Base-by-base conservation (phyloP, 2,888 invertebrate genomes). In the Pomacea canaliculata region DNA sequence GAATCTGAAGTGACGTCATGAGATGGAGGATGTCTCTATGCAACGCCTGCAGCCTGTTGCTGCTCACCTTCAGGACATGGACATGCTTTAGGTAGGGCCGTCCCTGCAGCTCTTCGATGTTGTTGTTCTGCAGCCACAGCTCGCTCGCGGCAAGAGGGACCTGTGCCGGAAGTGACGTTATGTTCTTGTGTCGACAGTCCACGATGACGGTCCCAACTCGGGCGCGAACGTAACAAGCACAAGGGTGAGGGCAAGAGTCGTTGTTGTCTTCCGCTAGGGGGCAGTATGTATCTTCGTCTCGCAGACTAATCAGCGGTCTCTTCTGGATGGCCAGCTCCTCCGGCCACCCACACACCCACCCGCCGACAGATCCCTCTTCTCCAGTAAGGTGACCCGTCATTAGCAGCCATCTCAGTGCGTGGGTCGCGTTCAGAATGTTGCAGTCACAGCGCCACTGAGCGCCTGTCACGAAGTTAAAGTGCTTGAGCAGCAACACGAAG, bases 71-170 rank as follows among this genome's bases (percentile, higher is more conserved):
- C 16, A 70, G 70, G 23, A 46, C 18, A 4, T 23, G 70, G 7
- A 59, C 7, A 10, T 59, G n/a, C 56, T 10, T 2, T 3, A 70
- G 56, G 27, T 69, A 68, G 16, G 12, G 48, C 18, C 62, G 63
- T 12, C 60, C 56, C 7, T 73, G 62, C 62, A 77, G 56, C 13
- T 67, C 9, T n/a, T 37, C n/a, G 51, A 77, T 77, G 37, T 2
- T 63, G 62, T 73, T 73, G 65, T 70, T 63, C 69, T 73, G 73
- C 9, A 77, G 70, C 77, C 77, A 77, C 49, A 73, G 69, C 59
- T 73, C 73, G 5, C 51, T 19, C 27, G 72, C 49, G 27, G 68
- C 72, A 27, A 56, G 1, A 1, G 77, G 77, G 0, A 73, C 62
- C 23, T 19, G 19, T 46, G 60, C 3, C 16, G 73, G 73, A 19